Percentiles rank a stretch among this genome's conserved stretches.
These are phyloP conservation scores for Naja naja DNA, from an alignment of 2,113 vertebrate genomes.

Conservation along the genomic window DNA sequence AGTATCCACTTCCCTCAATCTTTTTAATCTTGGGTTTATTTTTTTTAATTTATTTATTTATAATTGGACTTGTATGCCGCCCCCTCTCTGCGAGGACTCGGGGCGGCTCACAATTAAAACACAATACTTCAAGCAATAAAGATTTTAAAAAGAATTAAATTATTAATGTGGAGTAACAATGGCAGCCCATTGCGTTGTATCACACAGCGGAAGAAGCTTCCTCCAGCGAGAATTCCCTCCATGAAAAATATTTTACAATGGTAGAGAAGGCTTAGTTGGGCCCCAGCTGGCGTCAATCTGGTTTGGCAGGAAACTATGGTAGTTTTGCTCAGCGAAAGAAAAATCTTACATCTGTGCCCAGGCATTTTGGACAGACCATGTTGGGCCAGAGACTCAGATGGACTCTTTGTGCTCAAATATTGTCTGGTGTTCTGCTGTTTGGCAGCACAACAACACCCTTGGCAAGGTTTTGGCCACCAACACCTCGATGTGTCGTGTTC, in stretches of 20 bases:
- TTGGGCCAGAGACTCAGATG: background rate
- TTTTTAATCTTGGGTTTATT: background rate
- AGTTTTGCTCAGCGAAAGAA: background rate
- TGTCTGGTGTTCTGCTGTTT: background rate
- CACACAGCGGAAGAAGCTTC: background rate
- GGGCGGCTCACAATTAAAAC: no score
- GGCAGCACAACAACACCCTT: background rate
- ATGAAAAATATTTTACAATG: background rate
- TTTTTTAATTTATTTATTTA: no score
- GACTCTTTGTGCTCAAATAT: background rate
- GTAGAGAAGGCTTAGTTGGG: background rate
- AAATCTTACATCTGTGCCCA: background rate
- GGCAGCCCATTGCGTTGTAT: background rate
- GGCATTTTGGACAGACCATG: background rate
- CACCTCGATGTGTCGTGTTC: background rate
- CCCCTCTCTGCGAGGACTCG: no score
- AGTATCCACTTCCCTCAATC: background rate
- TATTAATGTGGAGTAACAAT: background rate
- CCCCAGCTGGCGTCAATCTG: background rate
- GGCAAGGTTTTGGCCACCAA: background rate
- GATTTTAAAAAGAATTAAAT: no score
- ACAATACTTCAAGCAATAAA: no score
- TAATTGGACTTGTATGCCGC: no score
- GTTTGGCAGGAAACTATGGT: background rate
- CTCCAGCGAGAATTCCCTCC: background rate